Conservation (phyloP, 2,797 vertebrate genomes). For the Petrocephalus sullivani region DNA sequence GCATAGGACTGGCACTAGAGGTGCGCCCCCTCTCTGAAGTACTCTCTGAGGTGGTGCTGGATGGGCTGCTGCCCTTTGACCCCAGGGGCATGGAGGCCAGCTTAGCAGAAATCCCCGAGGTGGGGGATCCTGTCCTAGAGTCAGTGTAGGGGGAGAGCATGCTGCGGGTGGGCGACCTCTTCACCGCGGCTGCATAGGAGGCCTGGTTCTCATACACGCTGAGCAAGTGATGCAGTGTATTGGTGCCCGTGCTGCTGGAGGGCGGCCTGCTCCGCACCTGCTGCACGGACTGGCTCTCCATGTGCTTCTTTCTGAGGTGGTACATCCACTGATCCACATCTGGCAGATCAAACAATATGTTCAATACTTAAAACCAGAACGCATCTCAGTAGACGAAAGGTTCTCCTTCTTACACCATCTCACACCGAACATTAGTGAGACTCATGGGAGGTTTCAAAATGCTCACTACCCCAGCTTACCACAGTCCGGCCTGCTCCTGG, state of each 20-base stretch:
- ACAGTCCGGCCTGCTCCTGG: conserved; percentile 64
- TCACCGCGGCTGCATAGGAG: conserved; percentile 79
- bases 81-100: conserved; percentile 76
- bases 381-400: not conserved
- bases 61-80: conserved; percentile 88
- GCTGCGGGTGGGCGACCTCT: conserved; percentile 62
- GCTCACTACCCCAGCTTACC: conserved; percentile 48
- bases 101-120: conserved; percentile 66
- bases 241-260: conserved; percentile 63
- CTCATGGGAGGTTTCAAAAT: not conserved
- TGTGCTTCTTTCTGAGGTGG: conserved; percentile 68
- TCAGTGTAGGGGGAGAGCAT: conserved; percentile 60
- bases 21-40: conserved; percentile 69
- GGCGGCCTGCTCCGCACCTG: conserved; percentile 36
- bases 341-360: conserved; percentile 29
- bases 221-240: conserved; percentile 72
- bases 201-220: conserved; percentile 70
- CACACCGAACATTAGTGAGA: not conserved
- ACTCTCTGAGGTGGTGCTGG: conserved; percentile 81
- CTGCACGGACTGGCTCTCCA: conserved; percentile 62
- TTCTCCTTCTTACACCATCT: not conserved
- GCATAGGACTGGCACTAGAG: conserved; percentile 46
- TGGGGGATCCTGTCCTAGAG: conserved; percentile 80
- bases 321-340: conserved; percentile 79
- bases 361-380: not conserved